A percentile compares a stretch with the other conserved stretches of the same genome.
Evolutionary conservation across 92 coral and sea anemone species (phyloP).

Genomic region (Bergia sp.): DNA sequence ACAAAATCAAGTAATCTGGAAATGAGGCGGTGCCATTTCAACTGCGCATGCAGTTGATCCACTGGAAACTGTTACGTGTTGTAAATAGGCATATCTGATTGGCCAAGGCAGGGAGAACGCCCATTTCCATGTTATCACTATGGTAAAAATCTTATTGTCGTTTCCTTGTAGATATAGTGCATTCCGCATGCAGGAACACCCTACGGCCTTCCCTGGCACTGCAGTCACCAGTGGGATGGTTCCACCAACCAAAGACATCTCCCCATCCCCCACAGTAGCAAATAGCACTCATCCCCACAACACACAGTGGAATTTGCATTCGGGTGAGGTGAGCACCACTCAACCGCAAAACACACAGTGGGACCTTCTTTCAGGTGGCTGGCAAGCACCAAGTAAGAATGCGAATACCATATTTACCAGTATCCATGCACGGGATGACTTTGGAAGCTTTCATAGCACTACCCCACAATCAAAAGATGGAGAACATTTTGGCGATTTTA

Average conservation of each 20-base stretch:
- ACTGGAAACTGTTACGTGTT: too few relatives aligned
- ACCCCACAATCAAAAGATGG: constrained; percentile 3
- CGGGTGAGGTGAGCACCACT: not conserved
- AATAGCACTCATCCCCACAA: not conserved
- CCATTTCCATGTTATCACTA: too few relatives aligned
- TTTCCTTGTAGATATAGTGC: constrained; percentile 32
- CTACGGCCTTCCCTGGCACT: not conserved
- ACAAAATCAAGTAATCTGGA: too few relatives aligned
- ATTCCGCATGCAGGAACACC: constrained; percentile 26
- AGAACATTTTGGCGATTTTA: constrained; percentile 61
- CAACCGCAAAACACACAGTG: constrained; percentile 9
- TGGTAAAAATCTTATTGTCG: not conserved
- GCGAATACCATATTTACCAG: not conserved
- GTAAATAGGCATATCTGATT: too few relatives aligned
- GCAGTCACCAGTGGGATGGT: constrained; percentile 12
- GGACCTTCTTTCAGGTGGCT: not conserved
- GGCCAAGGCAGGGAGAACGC: too few relatives aligned
- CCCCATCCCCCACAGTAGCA: not conserved
- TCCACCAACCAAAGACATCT: not conserved
- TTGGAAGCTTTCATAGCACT: constrained; percentile 46
- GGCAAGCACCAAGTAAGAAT: not conserved
- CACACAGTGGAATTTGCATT: constrained; percentile 25
- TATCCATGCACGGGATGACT: constrained; percentile 18
- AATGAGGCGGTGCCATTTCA: too few relatives aligned
- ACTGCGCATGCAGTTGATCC: too few relatives aligned